Percentiles rank a stretch among this genome's conserved stretches.
Evolutionary conservation across 2,113 vertebrate genomes (phyloP).

Genomic region (Cyprinodon variegatus): DNA sequence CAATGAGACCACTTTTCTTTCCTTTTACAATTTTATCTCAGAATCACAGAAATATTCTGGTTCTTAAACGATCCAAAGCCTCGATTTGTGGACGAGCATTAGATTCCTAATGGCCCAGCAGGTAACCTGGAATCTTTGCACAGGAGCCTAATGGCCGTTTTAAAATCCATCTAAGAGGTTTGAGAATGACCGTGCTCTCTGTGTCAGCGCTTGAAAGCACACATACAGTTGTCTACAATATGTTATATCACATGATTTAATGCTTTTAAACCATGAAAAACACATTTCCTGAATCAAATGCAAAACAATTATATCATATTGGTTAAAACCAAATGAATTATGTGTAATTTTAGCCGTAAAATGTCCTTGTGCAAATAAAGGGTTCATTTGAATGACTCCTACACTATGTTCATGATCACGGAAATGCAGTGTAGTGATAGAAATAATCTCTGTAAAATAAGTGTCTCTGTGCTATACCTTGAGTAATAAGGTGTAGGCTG

Average conservation of each 20-base stretch:
- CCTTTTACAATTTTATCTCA: conserved; percentile 35
- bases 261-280: conserved; percentile 53
- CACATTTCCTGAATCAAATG: conserved; percentile 41
- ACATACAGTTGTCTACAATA: conserved; percentile 20
- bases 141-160: conserved; percentile 16
- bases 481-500: conserved; percentile 45
- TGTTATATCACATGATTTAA: conserved; percentile 8
- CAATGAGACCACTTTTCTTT: neutral
- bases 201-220: conserved; percentile 12
- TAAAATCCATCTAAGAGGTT: conserved; percentile 44
- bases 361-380: conserved; percentile 37
- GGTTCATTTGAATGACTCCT: conserved; percentile 35
- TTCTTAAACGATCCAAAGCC: conserved; percentile 22
- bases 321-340: conserved; percentile 22
- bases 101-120: conserved; percentile 1
- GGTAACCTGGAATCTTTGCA: conserved; percentile 21
- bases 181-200: conserved; percentile 28
- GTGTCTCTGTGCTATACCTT: conserved; percentile 19
- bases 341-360: conserved; percentile 45
- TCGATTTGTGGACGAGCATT: conserved; percentile 13
- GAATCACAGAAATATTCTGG: conserved; percentile 11
- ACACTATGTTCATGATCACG: conserved; percentile 9
- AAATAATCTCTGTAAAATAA: conserved; percentile 41
- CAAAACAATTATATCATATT: conserved; percentile 30
- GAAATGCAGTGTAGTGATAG: conserved; percentile 34